Evolutionary conservation across 1,140 invertebrate species (phyloP).

Genomic region (Drosophila navojoa): DNA sequence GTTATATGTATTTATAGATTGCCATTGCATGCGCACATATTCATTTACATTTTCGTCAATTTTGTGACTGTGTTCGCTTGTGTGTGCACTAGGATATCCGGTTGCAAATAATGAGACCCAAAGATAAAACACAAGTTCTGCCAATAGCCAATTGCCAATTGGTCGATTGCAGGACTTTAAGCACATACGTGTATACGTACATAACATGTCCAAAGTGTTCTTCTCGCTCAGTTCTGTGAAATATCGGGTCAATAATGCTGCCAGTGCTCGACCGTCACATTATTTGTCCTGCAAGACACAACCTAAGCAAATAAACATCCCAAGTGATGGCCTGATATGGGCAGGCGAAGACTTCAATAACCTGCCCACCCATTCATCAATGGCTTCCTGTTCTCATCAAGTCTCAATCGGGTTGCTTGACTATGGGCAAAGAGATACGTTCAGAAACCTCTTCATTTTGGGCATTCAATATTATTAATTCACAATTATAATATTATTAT

Average conservation of each 20-base stretch:
- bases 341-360: not conserved
- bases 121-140: constrained; percentile 36
- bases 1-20: constrained; percentile 5
- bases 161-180: constrained; percentile 15
- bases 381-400: no score
- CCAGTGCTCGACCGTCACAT: constrained; percentile 26
- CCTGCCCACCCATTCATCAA: not conserved
- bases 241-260: constrained; percentile 14
- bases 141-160: not conserved
- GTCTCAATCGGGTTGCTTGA: no score
- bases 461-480: no score
- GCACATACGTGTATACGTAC: constrained; percentile 1
- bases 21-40: constrained; percentile 4
- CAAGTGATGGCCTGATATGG: constrained; percentile 8
- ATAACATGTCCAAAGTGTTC: not conserved
- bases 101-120: constrained; percentile 40
- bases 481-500: no score
- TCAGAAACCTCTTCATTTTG: no score
- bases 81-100: constrained; percentile 55
- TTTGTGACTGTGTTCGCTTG: constrained; percentile 1
- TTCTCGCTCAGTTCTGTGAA: not conserved
- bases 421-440: no score
- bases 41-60: constrained; percentile 41
- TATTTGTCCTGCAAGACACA: constrained; percentile 45
- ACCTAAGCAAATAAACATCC: constrained; percentile 61